Base-by-base conservation (phyloP, 2,797 vertebrate species). In the Rhinoraja longicauda region DNA sequence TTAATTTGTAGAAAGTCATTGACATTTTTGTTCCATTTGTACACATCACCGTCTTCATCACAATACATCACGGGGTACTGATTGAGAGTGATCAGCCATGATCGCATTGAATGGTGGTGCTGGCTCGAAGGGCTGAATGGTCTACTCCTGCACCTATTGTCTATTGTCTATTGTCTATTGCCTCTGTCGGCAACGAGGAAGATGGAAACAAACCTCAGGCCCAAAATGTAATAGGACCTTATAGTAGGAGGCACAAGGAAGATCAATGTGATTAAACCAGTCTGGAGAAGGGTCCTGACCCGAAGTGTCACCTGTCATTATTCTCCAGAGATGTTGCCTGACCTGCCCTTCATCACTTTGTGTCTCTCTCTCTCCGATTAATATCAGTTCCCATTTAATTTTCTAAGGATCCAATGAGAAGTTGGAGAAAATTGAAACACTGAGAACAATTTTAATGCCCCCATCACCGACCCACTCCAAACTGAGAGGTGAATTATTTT, bases 131-230 rank as follows among this genome's bases (percentile, higher is more conserved):
- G n/a, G n/a, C n/a, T n/a, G n/a, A n/a, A n/a, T n/a, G n/a, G n/a
- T n/a, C n/a, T n/a, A n/a, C n/a, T n/a, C n/a, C n/a, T n/a, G n/a
- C n/a, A n/a, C n/a, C n/a, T n/a, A n/a, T n/a, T n/a, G n/a, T n/a
- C n/a, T n/a, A n/a, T n/a, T n/a, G n/a, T n/a, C n/a, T n/a, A n/a
- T n/a, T n/a, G n/a, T n/a, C n/a, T n/a, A n/a, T n/a, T n/a, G n/a
- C n/a, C n/a, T 39, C 32, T 1, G 15, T 39, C 3, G 36, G 32
- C 36, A 86, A 6, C 76, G 62, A 21, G 53, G 21, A 73, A 93
- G 94, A 92, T 93, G 64, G 77, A 93, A 21, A 93, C 93, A 94
- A 94, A 90, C 94, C 94, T 94, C 93, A 94, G 93, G 93, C 93
- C 93, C 94, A 94, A 94, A 93, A 95, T 95, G 2, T 57, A 39